These are phyloP conservation scores for Xanthostigma xanthostigma DNA, from an alignment of 2,888 invertebrate genomes.

Conservation along the genomic window DNA sequence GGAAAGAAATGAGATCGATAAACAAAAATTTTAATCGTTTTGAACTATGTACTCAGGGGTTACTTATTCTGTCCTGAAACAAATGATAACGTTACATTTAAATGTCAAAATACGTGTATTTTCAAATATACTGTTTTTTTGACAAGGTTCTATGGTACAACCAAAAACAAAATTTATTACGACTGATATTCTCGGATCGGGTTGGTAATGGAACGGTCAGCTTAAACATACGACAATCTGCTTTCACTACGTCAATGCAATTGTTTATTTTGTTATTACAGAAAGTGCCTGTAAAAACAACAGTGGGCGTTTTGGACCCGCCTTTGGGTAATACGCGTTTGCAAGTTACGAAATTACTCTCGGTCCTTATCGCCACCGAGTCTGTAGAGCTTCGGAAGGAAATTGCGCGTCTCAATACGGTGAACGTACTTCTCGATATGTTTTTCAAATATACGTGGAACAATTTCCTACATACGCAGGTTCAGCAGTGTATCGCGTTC, in stretches of 20 bases:
- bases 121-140: no score
- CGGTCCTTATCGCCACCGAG: constrained; percentile 58
- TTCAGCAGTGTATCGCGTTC: constrained; percentile 60
- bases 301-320: constrained; percentile 52
- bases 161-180: no score
- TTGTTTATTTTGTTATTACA: constrained; percentile 16
- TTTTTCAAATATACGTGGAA: constrained; percentile 85
- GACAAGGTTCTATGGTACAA: no score
- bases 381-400: constrained; percentile 55
- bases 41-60: no score
- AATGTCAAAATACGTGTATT: no score
- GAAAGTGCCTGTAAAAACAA: constrained; percentile 52
- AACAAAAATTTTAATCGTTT: not conserved
- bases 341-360: constrained; percentile 65
- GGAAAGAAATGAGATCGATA: constrained; percentile 2
- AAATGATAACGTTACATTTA: no score
- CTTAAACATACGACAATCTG: no score
- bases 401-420: constrained; percentile 36
- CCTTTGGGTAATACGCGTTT: constrained; percentile 69
- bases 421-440: constrained; percentile 59
- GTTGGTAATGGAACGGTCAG: no score
- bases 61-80: no score
- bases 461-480: constrained; percentile 89
- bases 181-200: no score
- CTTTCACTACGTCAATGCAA: no score